Evolutionary conservation across 2,113 vertebrate species (phyloP).

Genomic region (Pipra filicauda): DNA sequence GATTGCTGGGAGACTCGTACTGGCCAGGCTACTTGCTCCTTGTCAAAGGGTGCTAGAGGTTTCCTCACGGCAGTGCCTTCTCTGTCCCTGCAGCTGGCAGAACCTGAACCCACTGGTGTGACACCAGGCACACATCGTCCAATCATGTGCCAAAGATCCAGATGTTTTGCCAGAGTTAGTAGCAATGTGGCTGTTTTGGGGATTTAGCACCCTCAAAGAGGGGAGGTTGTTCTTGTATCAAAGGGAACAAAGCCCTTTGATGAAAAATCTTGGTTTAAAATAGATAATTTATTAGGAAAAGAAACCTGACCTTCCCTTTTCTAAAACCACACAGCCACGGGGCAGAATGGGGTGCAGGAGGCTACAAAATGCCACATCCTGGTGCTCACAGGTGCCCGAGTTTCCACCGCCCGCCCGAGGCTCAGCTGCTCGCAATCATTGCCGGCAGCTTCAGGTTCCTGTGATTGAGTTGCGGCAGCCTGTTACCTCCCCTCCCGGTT

Average conservation of each 20-base stretch:
- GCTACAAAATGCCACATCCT: accelerated
- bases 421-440: background rate
- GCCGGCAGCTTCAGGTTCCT: background rate
- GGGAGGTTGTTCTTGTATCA: too few relatives aligned
- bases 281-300: accelerated
- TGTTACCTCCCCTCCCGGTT: background rate
- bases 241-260: background rate
- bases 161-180: background rate
- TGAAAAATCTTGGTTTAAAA: background rate
- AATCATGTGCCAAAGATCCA: accelerated
- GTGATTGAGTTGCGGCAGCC: background rate
- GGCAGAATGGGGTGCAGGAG: background rate
- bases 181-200: accelerated
- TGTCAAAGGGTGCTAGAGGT: accelerated
- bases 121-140: accelerated
- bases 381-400: background rate
- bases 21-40: background rate
- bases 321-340: background rate
- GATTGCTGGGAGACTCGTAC: accelerated
- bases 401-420: accelerated
- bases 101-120: background rate
- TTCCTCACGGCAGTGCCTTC: accelerated
- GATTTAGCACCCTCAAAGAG: background rate
- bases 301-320: background rate
- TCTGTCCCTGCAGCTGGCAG: accelerated